Base-by-base conservation (phyloP, 2,888 invertebrate genomes). In the Athripsodes cinereus region DNA sequence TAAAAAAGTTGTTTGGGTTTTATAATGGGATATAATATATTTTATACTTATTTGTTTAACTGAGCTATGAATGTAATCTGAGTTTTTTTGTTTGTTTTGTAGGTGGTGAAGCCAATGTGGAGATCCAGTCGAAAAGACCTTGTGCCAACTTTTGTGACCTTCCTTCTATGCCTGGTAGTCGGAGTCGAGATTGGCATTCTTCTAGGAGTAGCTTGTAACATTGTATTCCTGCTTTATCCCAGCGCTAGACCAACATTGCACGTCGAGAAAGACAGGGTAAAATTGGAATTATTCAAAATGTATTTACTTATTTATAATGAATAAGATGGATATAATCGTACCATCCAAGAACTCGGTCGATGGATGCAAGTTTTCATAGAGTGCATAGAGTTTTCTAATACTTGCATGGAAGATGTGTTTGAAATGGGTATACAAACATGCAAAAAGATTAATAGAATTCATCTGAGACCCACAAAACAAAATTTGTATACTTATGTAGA, bases 101-200 rank as follows among this genome's bases (percentile, higher is more conserved):
- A 81, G 81, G 88, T 90, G 50, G 85, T 92, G 1, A 88, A 88
- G 66, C 88, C 91, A 0, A 86, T 92, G 83, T 92, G 92, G 92
- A 82, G 85, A 13, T 90, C 90, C 1, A 87, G 87, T 62, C 85
- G 88, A 63, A 94, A 94, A 64, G 78, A 91, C 63, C 70, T 90
- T 2, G 81, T 90, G 2, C 90, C 93, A 0, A 89, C 92, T 60
- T 81, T 86, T 62, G 86, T 90, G 1, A 95, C 95, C 0, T 94
- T 96, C 71, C 75, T 90, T 0, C 73, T 89, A 20, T 95, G 94
- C 63, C 79, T 96, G 13, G 73, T 82, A 0, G 81, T 91, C 58
- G 93, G 94, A 1, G 92, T 93, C 0, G 92, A 95, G 72, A 83
- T 90, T 61, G 95, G 95, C 1, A 90, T 96, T 64, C 73, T 92